Conservation (phyloP, 2,113 vertebrate genomes). For the Sisor rabdophorus region DNA sequence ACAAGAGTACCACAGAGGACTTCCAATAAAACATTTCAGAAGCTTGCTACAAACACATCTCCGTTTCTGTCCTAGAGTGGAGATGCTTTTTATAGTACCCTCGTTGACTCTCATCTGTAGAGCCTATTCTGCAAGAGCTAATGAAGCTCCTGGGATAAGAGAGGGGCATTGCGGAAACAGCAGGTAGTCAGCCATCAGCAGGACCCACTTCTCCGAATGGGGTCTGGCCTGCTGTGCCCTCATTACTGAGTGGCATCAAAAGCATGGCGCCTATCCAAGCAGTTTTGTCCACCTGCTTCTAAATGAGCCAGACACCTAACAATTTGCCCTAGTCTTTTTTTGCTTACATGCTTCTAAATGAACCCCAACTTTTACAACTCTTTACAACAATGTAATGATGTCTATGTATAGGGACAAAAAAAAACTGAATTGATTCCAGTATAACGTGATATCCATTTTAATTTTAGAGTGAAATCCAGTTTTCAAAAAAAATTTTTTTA, state of each 20-base stretch:
- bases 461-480: too few species aligned
- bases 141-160: constrained; percentile 24
- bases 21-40: constrained; percentile 21
- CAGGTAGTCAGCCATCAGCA: constrained; percentile 11
- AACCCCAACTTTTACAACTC: too few species aligned
- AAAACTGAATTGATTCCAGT: constrained; percentile 4
- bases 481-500: too few species aligned
- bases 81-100: constrained; percentile 21
- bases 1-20: constrained; percentile 16
- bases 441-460: not conserved
- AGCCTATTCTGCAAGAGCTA: constrained; percentile 23
- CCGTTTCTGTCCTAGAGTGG: not conserved
- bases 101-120: constrained; percentile 15
- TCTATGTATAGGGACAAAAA: not conserved
- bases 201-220: constrained; percentile 3
- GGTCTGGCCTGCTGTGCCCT: constrained; percentile 30
- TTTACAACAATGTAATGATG: not conserved
- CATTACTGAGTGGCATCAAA: constrained; percentile 24
- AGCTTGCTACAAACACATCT: constrained; percentile 20
- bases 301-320: constrained; percentile 23
- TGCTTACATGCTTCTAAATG: not conserved
- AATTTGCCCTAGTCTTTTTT: constrained; percentile 16
- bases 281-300: constrained; percentile 11
- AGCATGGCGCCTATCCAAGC: constrained; percentile 12
- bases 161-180: constrained; percentile 9